phyloP scores from a whole-genome alignment of 92 coral and sea anemone species.

The Metridium senile region DNA sequence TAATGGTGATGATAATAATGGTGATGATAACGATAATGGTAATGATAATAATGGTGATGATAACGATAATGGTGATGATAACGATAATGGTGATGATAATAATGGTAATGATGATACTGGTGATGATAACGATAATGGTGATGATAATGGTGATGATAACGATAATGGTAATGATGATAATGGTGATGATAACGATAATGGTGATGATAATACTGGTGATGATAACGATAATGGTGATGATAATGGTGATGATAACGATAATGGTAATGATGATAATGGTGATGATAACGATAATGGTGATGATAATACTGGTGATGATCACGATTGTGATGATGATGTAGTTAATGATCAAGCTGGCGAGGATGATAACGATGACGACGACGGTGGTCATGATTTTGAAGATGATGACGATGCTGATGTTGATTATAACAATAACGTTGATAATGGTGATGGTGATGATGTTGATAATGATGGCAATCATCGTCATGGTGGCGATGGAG shows the following conservation, averaged over 20 bases:
- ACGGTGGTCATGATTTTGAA: too few relatives aligned
- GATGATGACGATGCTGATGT: too few relatives aligned
- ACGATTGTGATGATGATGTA: background rate
- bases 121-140: background rate
- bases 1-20: background rate
- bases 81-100: background rate
- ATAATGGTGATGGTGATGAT: too few relatives aligned
- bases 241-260: background rate
- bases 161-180: background rate
- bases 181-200: background rate
- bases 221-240: background rate
- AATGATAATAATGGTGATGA: background rate
- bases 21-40: background rate
- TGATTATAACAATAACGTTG: too few relatives aligned
- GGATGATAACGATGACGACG: too few relatives aligned
- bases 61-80: background rate
- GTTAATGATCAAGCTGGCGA: too few relatives aligned
- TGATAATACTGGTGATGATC: slow-evolving; percentile 1
- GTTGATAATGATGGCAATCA: too few relatives aligned
- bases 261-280: background rate
- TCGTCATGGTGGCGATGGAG: too few relatives aligned
- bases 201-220: background rate
- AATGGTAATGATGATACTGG: background rate
- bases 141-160: background rate
- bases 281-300: background rate